A percentile compares a stretch with the other conserved stretches of the same genome.
These are phyloP conservation scores for Ecdyonurus torrentis DNA, from an alignment of 2,888 invertebrate genomes.

Conservation along the genomic window DNA sequence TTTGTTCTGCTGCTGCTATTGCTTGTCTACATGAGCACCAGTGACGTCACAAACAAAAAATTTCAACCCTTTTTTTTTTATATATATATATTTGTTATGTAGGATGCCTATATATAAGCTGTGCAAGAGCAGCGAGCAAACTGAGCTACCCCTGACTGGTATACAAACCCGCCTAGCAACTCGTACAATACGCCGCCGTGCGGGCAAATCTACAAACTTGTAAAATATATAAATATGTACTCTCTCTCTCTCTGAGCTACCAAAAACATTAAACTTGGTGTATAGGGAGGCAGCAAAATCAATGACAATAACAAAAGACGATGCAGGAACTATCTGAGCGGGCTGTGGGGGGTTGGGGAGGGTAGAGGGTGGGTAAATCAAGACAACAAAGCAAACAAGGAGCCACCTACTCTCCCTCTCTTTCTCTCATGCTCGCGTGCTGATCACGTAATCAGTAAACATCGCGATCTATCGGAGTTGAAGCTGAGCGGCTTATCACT, in stretches of 20 bases:
- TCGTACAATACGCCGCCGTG: background rate
- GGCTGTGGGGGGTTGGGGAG: background rate
- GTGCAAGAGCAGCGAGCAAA: background rate
- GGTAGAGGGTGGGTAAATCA: background rate
- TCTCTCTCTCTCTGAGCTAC: background rate
- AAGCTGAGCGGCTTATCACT: no score
- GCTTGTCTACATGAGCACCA: background rate
- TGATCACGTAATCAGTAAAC: background rate
- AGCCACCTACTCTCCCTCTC: background rate
- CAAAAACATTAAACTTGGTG: background rate
- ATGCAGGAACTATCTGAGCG: no score
- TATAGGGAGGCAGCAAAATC: background rate
- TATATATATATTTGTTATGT: no score
- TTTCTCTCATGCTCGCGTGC: background rate
- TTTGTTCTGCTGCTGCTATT: background rate
- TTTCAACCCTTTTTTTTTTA: no score
- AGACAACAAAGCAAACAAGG: no score
- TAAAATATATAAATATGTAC: background rate
- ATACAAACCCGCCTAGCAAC: background rate
- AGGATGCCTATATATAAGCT: background rate
- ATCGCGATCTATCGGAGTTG: no score
- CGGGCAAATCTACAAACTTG: background rate
- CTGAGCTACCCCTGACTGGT: background rate
- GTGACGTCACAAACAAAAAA: background rate
- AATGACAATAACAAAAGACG: background rate